phyloP scores from a whole-genome alignment of 2,113 vertebrate genomes.

The Sceloporus tristichus region DNA sequence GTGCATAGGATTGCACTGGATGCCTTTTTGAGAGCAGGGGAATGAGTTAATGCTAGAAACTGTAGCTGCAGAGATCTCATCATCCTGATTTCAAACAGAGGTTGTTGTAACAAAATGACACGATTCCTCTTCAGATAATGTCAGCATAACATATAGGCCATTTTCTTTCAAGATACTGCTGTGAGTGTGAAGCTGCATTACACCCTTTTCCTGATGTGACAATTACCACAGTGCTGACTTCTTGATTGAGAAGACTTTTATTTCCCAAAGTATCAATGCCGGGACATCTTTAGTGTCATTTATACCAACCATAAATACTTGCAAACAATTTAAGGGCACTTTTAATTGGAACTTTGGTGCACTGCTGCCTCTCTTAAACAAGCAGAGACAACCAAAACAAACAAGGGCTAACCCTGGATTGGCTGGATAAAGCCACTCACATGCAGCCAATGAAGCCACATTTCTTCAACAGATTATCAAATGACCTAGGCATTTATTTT shows the following conservation, averaged over 20 bases:
- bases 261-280: constrained; percentile 25
- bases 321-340: not conserved
- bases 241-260: constrained; percentile 16
- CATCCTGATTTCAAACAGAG: not conserved
- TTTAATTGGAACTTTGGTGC: constrained; percentile 20
- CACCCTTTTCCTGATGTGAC: constrained; percentile 11
- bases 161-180: not conserved
- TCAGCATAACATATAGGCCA: constrained; percentile 3
- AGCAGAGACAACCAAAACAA: not conserved
- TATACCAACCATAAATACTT: constrained; percentile 40
- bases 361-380: not conserved
- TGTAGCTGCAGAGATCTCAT: not conserved
- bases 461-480: not conserved
- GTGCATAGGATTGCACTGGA: not conserved
- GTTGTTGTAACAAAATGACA: not conserved
- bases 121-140: constrained; percentile 33
- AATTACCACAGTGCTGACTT: constrained; percentile 24
- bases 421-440: not conserved
- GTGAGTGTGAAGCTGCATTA: not conserved
- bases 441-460: not conserved
- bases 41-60: constrained; percentile 15
- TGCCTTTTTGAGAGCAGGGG: not conserved
- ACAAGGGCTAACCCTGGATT: not conserved
- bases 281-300: constrained; percentile 25
- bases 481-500: not conserved